Evolutionary conservation across 2,113 vertebrate species (phyloP).

Genomic region (Numenius arquata): DNA sequence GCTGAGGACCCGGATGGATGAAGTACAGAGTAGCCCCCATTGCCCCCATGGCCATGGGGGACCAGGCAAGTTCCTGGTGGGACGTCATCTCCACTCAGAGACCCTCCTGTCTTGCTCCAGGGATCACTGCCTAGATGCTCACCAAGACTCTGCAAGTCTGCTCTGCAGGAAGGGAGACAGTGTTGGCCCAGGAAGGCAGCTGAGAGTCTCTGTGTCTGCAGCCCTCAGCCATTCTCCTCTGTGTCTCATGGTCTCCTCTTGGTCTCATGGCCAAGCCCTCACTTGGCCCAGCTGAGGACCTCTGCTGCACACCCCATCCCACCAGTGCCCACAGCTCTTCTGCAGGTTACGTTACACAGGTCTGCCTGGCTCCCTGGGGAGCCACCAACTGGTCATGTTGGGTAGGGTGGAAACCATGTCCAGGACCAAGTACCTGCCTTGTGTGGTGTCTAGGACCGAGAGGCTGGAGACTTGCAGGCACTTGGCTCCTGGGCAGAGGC

Average conservation of each 20-base stretch:
- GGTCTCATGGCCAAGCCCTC: not conserved
- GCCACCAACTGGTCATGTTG: fast-evolving
- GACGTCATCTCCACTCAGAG: not conserved
- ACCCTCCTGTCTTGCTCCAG: not conserved
- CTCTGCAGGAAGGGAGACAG: not conserved
- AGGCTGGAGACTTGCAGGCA: not conserved
- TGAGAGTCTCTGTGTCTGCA: not conserved
- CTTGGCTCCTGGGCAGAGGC: not conserved
- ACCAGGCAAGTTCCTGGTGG: not conserved
- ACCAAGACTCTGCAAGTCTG: not conserved
- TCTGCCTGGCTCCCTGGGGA: not conserved
- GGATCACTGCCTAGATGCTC: not conserved
- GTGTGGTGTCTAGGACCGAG: not conserved
- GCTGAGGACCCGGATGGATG: too few relatives aligned
- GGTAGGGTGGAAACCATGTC: not conserved
- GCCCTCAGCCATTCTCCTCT: not conserved
- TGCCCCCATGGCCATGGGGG: fast-evolving
- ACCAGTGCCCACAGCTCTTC: not conserved
- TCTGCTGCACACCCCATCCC: not conserved
- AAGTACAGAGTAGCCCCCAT: not conserved
- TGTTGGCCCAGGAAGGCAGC: not conserved
- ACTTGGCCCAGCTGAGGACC: not conserved
- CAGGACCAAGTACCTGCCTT: not conserved
- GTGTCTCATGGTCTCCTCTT: not conserved
- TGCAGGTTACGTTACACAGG: fast-evolving